Base-by-base conservation (phyloP, 2,113 vertebrate species). In the Dryoscopus gambensis region DNA sequence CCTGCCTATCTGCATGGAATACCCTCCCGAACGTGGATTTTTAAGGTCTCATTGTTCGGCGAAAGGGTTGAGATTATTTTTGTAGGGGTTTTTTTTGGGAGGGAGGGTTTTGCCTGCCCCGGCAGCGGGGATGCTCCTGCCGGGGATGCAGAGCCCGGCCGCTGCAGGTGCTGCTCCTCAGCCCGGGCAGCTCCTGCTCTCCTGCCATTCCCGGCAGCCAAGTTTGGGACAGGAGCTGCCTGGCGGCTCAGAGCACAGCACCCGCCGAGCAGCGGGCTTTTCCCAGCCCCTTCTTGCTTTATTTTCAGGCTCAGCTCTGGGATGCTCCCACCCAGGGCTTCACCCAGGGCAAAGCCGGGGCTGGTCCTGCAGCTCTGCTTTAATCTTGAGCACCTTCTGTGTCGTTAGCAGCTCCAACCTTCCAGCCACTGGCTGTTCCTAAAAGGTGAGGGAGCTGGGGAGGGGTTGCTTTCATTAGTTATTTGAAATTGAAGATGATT, bases 41-140 rank as follows among this genome's bases (percentile, higher is more conserved):
- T 96, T 90, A 76, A 95, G 91, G 89, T 95, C 94, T 95, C 90
- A 89, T 97, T 96, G 92, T 96, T 97, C 71, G 11, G 83, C 8
- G 60, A 57, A 82, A 93, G 81, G 85, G 79, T 8, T 25, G 81
- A 87, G 93, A 81, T 88, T 57, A 83, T 93, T 95, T 96, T 92
- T 24, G 47, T 52, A 52, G 76, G 59, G 2, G 14, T 15, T 81
- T 17, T 35, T 42, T 40, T n/a, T n/a, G n/a, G n/a, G n/a, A n/a
- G 47, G 30, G 52, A n/a, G 2, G 89, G 60, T 84, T 90, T 91
- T 89, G 40, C 63, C 50, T 60, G 83, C 62, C 64, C 10, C 22
- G 2, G 47, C 57, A 22, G 37, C 69, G 79, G 59, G 40, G 56
- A 14, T n/a, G 87, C 39, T 52, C 21, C 90, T 55, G 83, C 82